phyloP scores from a whole-genome alignment of 2,113 vertebrate genomes.

The Anser brachyrhynchus region DNA sequence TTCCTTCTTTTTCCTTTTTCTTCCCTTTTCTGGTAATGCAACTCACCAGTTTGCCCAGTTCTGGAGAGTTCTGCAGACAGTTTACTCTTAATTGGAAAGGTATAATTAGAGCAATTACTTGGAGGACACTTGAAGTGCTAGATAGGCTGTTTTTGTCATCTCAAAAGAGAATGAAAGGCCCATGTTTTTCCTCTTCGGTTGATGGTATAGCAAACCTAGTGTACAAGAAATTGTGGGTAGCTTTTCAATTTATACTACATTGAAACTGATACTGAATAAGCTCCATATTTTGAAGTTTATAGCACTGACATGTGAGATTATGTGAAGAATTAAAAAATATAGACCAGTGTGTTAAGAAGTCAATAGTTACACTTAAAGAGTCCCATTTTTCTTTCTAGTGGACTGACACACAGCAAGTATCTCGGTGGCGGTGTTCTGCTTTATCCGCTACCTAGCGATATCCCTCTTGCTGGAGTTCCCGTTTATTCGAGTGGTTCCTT shows the following conservation, averaged over 20 bases:
- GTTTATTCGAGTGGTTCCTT: neutral
- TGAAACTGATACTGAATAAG: neutral
- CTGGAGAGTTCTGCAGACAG: neutral
- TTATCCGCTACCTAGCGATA: neutral
- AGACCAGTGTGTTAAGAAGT: neutral
- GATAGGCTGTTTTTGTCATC: neutral
- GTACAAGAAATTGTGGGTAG: neutral
- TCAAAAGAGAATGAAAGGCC: neutral
- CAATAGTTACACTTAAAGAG: neutral
- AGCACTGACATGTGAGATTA: neutral
- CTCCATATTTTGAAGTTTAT: neutral
- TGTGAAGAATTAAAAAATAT: neutral
- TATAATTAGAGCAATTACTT: neutral
- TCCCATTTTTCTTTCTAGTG: neutral
- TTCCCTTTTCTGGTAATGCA: neutral
- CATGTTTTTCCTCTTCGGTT: neutral
- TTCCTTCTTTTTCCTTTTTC: neutral
- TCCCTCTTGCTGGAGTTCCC: neutral
- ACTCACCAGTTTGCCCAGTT: neutral
- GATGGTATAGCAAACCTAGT: neutral
- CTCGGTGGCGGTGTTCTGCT: neutral
- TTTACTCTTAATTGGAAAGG: neutral
- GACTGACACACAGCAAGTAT: neutral
- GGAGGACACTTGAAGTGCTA: neutral
- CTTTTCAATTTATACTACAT: neutral